Percentiles rank a stretch among this genome's conserved stretches.
phyloP scores from a whole-genome alignment of 2,797 vertebrate species.

The Chloroceryle amazona region DNA sequence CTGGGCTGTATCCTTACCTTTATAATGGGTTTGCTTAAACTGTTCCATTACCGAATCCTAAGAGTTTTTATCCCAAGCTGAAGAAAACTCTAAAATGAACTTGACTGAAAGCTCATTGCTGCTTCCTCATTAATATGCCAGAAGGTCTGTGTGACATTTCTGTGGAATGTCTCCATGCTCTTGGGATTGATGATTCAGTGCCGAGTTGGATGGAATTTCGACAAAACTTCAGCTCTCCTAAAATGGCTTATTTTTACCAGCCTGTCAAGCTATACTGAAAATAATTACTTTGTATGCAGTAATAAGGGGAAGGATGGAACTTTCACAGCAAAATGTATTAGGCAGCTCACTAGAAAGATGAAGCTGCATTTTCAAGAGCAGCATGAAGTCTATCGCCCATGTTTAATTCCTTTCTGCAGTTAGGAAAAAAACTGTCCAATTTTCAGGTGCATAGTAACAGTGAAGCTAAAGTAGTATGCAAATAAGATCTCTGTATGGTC shows the following conservation, averaged over 20 bases:
- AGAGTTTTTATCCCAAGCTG: neutral
- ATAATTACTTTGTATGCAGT: conserved; percentile 7
- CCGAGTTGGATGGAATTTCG: conserved; percentile 39
- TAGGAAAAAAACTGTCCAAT: neutral
- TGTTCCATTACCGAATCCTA: neutral
- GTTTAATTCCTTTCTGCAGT: neutral
- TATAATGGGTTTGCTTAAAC: neutral
- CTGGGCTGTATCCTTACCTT: neutral
- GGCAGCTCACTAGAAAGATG: neutral
- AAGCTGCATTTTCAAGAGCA: neutral
- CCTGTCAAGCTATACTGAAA: conserved; percentile 33
- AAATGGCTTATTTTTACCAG: conserved; percentile 17
- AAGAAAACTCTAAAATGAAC: neutral
- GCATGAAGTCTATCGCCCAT: neutral
- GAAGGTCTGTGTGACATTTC: conserved; percentile 70
- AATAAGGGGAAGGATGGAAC: conserved; percentile 7
- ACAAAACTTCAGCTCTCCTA: conserved; percentile 25
- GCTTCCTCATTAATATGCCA: conserved; percentile 58
- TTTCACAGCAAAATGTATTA: neutral
- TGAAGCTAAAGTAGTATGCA: neutral
- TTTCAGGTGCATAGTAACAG: neutral
- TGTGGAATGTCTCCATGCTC: conserved; percentile 39
- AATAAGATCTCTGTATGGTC: neutral
- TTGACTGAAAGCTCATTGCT: neutral
- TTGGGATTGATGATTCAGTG: conserved; percentile 72